Percentiles rank a stretch among this genome's conserved stretches.
These are phyloP conservation scores for Diacarnus erythraeanus DNA, from an alignment of 37 sponge, comb jelly and placozoan species.

Conservation along the genomic window DNA sequence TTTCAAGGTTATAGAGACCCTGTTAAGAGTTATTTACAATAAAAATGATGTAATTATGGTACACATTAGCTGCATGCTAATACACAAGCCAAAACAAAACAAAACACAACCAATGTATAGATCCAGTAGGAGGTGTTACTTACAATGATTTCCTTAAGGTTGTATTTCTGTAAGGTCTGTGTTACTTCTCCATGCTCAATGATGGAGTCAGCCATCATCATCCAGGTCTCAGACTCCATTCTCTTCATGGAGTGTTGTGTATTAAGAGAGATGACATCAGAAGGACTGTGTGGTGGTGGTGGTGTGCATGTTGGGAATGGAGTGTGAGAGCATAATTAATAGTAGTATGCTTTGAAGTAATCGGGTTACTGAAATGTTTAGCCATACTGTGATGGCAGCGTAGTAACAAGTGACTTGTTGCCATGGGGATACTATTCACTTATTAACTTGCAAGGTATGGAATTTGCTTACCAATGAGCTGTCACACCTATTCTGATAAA, in stretches of 20 bases:
- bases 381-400: neutral
- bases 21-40: too few relatives aligned
- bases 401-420: neutral
- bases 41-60: too few relatives aligned
- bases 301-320: conserved; percentile 5
- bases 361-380: neutral
- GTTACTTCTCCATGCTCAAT: conserved; percentile 26
- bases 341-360: neutral
- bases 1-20: too few relatives aligned
- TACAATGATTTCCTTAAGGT: conserved; percentile 38
- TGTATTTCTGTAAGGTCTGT: conserved; percentile 20
- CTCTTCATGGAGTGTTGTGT: conserved; percentile 28
- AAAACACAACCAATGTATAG: too few relatives aligned
- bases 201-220: conserved; percentile 32
- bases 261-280: conserved; percentile 14
- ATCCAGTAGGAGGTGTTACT: too few relatives aligned
- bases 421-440: neutral
- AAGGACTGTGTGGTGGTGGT: conserved; percentile 21
- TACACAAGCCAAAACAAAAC: too few relatives aligned
- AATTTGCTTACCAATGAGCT: conserved; percentile 21
- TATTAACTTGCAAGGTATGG: too few relatives aligned
- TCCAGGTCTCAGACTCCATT: conserved; percentile 43
- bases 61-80: too few relatives aligned
- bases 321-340: neutral
- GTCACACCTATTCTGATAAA: conserved; percentile 40